Base-by-base conservation (phyloP, 2,797 vertebrate genomes). In the Varecia variegata region DNA sequence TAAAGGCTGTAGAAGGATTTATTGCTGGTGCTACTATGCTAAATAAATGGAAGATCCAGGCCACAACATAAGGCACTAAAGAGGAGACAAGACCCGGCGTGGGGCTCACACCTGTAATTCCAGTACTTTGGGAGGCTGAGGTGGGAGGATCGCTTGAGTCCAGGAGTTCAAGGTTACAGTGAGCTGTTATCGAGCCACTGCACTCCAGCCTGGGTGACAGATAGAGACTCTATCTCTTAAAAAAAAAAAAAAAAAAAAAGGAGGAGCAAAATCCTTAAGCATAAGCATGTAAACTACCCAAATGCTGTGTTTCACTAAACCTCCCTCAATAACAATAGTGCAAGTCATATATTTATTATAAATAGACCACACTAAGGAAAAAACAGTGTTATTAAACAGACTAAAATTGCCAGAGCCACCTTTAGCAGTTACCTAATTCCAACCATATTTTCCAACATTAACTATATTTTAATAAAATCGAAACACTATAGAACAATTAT, bases 11-110 rank as follows among this genome's bases (percentile, higher is more conserved):
- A 2, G 10, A 17, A 27, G 71, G 21, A 15, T 2, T n/a, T 4
- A 15, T 1, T 3, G 8, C 8, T 7, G 1, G 15, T 17, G 5
- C 30, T 17, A 30, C 40, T 10, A 0, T 2, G 15, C 7, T 40
- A 27, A 56, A 21, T 5, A 27, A 9, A 13, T 0, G 35, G 25
- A 32, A 52, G 50, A 54, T 13, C 10, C 23, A n/a, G 0, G 54
- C 8, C 21, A 58, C 43, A 3, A 43, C 20, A 6, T 1, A 27
- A 35, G 18, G 35, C 62, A 35, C 20, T 14, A 13, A 20, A 6
- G 54, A 50, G 23, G 40, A 40, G 9, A 38, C 32, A 35, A 35
- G 62, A 3, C 32, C 32, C n/a, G 62, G 32, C 8, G 17, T 7
- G 8, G 32, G 62, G 32, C 62, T 65, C 62, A 67, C 17, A 1